Percentiles rank a stretch among this genome's conserved stretches.
Evolutionary conservation across 2,113 vertebrate genomes (phyloP).

Genomic region (Actenoides hombroni): DNA sequence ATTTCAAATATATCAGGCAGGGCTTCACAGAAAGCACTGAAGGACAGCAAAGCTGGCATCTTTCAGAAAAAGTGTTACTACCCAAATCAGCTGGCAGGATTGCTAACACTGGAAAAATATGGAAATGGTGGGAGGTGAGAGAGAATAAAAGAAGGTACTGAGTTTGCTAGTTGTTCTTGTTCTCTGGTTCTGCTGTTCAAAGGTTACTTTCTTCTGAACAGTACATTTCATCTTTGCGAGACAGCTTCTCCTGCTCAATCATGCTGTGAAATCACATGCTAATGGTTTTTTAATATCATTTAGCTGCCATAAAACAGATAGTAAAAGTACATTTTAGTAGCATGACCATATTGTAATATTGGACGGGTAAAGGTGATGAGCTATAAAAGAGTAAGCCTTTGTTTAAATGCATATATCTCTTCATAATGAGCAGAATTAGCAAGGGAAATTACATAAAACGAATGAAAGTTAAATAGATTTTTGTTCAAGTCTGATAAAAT

Average conservation of each 20-base stretch:
- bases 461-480: conserved; percentile 62
- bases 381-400: conserved; percentile 45
- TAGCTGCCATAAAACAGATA: conserved; percentile 37
- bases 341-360: conserved; percentile 32
- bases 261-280: conserved; percentile 12
- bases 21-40: not conserved
- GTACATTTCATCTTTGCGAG: not conserved
- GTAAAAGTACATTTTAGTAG: conserved; percentile 23
- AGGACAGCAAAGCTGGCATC: not conserved
- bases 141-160: not conserved
- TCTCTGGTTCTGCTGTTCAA: not conserved
- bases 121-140: not conserved
- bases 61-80: not conserved
- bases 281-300: conserved; percentile 14
- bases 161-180: not conserved
- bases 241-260: not conserved
- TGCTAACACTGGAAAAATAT: not conserved
- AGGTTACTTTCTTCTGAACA: not conserved
- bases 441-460: conserved; percentile 41
- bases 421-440: conserved; percentile 56
- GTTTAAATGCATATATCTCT: conserved; percentile 52
- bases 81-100: not conserved
- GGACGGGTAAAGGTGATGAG: conserved; percentile 52
- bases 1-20: not conserved
- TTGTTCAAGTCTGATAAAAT: conserved; percentile 62